These are phyloP conservation scores for Drosophila eohydei DNA, from an alignment of 2,888 invertebrate genomes.

Conservation along the genomic window DNA sequence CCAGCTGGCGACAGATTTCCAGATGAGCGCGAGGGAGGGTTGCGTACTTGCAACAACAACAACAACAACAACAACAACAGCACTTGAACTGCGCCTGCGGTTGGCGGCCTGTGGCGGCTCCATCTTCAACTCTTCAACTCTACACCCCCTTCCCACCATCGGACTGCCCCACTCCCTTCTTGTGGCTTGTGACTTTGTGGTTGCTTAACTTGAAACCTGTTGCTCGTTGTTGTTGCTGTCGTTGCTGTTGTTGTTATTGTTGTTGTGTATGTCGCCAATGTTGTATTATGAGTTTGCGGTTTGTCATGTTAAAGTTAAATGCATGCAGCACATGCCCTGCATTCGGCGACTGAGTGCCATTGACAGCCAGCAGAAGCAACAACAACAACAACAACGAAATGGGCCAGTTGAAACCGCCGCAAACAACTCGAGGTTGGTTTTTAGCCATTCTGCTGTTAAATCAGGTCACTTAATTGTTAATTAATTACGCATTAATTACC, in stretches of 20 bases:
- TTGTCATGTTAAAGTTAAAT: constrained; percentile 80
- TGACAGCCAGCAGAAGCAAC: constrained; percentile 60
- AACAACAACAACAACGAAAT: constrained; percentile 35
- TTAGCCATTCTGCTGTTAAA: constrained; percentile 66
- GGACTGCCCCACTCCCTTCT: constrained; percentile 1
- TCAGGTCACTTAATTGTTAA: constrained; percentile 64
- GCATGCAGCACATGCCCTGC: constrained; percentile 80
- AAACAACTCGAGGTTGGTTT: constrained; percentile 49
- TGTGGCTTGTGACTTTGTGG: constrained; percentile 60
- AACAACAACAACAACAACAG: constrained; percentile 22
- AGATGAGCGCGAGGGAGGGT: constrained; percentile 56
- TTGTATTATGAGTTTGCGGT: constrained; percentile 79
- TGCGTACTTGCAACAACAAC: constrained; percentile 23
- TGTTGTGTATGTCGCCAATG: constrained; percentile 67
- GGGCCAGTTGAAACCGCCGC: constrained; percentile 43
- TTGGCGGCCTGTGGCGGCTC: constrained; percentile 48
- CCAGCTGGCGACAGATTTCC: constrained; percentile 77
- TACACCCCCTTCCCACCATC: background rate
- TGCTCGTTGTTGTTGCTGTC: constrained; percentile 32
- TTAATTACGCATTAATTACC: constrained; percentile 28
- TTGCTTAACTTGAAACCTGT: constrained; percentile 71
- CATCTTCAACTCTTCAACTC: constrained; percentile 38
- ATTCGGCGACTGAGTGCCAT: constrained; percentile 77
- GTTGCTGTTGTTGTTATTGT: constrained; percentile 29
- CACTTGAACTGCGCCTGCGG: constrained; percentile 47